Percentiles rank a stretch among this genome's conserved stretches.
Evolutionary conservation across 2,113 vertebrate species (phyloP).

Genomic region (Potamarius usumacintae): DNA sequence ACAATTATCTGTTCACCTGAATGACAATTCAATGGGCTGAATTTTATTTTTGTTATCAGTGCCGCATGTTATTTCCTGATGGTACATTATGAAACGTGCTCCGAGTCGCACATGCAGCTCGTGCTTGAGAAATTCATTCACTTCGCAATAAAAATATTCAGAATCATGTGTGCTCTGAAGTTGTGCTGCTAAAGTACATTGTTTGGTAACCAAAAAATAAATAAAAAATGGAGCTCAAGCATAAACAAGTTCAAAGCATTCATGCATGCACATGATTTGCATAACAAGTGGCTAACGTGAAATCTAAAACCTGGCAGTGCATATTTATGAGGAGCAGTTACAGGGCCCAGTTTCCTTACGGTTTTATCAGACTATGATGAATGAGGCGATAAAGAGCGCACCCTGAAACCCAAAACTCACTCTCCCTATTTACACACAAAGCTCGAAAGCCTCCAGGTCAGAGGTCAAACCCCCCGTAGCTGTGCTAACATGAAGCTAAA

Average conservation of each 20-base stretch:
- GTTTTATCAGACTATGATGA: slow-evolving; percentile 72
- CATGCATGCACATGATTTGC: slow-evolving; percentile 7
- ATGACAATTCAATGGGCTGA: background rate
- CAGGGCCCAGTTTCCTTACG: slow-evolving; percentile 53
- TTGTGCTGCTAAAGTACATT: slow-evolving; percentile 5
- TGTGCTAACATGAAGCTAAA: slow-evolving; percentile 44
- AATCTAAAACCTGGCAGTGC: slow-evolving; percentile 36
- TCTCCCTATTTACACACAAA: slow-evolving; percentile 71
- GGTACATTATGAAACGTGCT: background rate
- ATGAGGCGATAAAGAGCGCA: slow-evolving; percentile 69
- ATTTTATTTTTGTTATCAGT: too few relatives aligned
- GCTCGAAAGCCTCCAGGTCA: slow-evolving; percentile 64
- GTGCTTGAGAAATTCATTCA: background rate
- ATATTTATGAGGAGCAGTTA: slow-evolving; percentile 41
- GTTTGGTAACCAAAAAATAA: background rate
- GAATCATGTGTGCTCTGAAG: background rate
- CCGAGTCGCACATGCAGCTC: background rate
- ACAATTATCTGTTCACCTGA: background rate
- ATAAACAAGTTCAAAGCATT: slow-evolving; percentile 33
- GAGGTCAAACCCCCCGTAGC: slow-evolving; percentile 62
- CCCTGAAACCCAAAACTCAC: slow-evolving; percentile 68
- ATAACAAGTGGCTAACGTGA: slow-evolving; percentile 31
- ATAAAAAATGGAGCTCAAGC: background rate
- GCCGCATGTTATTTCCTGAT: background rate
- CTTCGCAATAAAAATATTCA: background rate